Percentiles rank a stretch among this genome's conserved stretches.
phyloP scores from a whole-genome alignment of 2,888 invertebrate species.

The Morinoia aosen region DNA sequence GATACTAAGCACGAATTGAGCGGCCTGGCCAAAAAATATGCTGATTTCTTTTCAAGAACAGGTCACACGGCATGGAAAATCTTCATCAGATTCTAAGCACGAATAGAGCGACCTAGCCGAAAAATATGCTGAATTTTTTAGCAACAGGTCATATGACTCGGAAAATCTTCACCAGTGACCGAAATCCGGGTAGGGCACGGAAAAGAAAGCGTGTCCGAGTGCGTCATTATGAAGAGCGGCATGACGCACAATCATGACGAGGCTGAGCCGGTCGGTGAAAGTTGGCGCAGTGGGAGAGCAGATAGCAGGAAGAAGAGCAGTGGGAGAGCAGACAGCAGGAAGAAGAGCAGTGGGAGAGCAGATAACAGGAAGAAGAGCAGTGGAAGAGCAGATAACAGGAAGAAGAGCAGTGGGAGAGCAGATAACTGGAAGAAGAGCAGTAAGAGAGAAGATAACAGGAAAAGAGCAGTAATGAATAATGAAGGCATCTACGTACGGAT shows the following conservation, averaged over 20 bases:
- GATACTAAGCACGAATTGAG: not conserved
- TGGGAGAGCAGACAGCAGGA: not conserved
- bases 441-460: too few relatives aligned
- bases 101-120: too few relatives aligned
- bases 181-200: not conserved
- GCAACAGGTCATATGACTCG: not conserved
- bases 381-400: too few relatives aligned
- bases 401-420: too few relatives aligned
- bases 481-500: too few relatives aligned
- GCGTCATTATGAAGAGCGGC: not conserved
- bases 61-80: not conserved
- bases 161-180: not conserved
- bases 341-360: too few relatives aligned
- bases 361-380: too few relatives aligned
- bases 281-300: not conserved
- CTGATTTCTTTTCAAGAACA: not conserved
- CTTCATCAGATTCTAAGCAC: not conserved
- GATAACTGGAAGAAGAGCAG: too few relatives aligned
- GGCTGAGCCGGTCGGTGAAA: not conserved
- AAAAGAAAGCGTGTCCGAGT: not conserved
- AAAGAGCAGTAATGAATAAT: too few relatives aligned
- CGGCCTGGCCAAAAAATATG: not conserved
- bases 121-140: not conserved
- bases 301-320: not conserved
- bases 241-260: not conserved